Evolutionary conservation across 2,797 vertebrate species (phyloP).

Genomic region (Heteromormyrus szaboi): DNA sequence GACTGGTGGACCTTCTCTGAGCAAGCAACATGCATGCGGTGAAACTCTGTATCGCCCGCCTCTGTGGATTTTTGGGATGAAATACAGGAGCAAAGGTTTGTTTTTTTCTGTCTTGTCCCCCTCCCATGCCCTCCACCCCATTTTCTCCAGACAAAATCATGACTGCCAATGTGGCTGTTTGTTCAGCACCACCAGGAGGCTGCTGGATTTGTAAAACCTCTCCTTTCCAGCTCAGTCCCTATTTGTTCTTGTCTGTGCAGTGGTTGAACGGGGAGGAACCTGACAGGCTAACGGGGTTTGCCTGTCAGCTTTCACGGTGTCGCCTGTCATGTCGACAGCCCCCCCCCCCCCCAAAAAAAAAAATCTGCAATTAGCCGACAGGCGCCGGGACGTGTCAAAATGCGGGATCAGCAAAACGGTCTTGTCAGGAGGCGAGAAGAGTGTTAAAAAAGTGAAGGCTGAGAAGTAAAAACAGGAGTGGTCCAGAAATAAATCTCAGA

Average conservation of each 20-base stretch:
- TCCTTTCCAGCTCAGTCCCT: not conserved
- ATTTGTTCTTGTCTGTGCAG: not conserved
- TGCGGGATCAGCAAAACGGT: not conserved
- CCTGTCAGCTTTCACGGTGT: slow-evolving; percentile 44
- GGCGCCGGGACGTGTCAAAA: not conserved
- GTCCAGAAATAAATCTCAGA: not conserved
- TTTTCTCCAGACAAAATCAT: not conserved
- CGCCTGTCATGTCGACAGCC: slow-evolving; percentile 4
- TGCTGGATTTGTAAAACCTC: not conserved
- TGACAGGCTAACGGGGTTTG: slow-evolving; percentile 49
- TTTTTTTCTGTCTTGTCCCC: not conserved
- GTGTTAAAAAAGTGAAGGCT: not conserved
- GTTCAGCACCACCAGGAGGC: not conserved
- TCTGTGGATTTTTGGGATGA: not conserved
- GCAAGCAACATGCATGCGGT: not conserved
- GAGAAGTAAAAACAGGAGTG: not conserved
- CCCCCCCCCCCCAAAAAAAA: slow-evolving; percentile 18
- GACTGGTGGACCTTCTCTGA: not conserved
- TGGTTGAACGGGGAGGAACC: not conserved
- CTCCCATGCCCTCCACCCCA: not conserved
- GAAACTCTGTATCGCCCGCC: not conserved
- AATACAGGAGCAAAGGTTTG: not conserved
- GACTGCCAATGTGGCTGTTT: not conserved
- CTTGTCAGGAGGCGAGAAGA: not conserved
- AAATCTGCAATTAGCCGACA: slow-evolving; percentile 26